Base-by-base conservation (phyloP, 2,113 vertebrate genomes). In the Machaerirhynchus nigripectus region DNA sequence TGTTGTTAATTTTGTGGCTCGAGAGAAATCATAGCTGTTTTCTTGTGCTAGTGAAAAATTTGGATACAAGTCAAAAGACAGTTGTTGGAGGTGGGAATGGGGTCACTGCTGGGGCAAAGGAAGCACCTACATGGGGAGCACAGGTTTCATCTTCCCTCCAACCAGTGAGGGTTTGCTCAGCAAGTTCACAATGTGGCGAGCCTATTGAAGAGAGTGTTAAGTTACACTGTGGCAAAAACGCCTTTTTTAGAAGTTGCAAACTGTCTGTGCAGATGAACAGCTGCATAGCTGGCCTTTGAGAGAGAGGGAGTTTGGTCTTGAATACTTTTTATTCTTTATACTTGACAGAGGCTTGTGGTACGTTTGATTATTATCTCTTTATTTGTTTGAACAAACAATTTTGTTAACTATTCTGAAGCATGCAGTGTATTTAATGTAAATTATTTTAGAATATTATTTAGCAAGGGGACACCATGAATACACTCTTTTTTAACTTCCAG, bases 241-340 rank as follows among this genome's bases (percentile, higher is more conserved):
- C 75, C 84, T 91, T 93, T 96, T 96, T 95, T 95, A 93, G 94
- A 95, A 95, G 70, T 84, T 80, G 63, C 35, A 35, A 42, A 55
- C 63, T 10, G 55, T 87, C 44, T 76, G 28, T 57, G 75, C 30
- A 26, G 78, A n/a, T 39, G 75, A 85, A 22, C 78, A 74, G 75
- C 87, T 90, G 82, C 70, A 4, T 60, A 77, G 70, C 55, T 93
- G 26, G 75, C 59, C 70, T 95, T 57, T 40, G 49, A 61, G 37
- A 65, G 55, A 70, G 50, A 68, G 28, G 9, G 53, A 73, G 15
- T 61, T 91, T 11, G 31, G 26, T 86, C 46, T 47, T 65, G 37
- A 69, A 42, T 55, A 31, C 11, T 65, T 75, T 59, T 67, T 50
- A 18, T 71, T 92, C 52, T 84, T 85, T 64, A 13, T 65, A 18